Percentiles rank a stretch among this genome's conserved stretches.
Evolutionary conservation across 2,113 vertebrate species (phyloP).

Genomic region (Myodes glareolus): DNA sequence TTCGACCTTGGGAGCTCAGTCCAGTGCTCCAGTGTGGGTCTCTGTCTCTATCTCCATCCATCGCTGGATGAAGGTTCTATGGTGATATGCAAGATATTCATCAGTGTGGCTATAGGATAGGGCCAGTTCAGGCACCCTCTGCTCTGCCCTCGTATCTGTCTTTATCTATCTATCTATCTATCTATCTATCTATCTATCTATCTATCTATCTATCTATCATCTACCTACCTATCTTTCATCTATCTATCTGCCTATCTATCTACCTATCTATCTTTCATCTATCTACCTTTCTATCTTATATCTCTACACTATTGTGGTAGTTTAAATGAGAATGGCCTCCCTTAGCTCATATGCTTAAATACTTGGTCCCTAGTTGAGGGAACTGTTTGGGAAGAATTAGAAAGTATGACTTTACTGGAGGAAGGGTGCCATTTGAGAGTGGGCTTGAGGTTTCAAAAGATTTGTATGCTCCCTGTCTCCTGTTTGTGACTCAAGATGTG

Average conservation of each 20-base stretch:
- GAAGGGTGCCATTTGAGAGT: not conserved
- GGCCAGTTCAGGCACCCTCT: too few species aligned
- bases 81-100: too few species aligned
- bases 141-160: not conserved
- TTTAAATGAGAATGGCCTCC: not conserved
- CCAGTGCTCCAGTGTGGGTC: too few species aligned
- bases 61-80: too few species aligned
- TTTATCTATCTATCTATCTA: too few species aligned
- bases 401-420: not conserved
- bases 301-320: not conserved
- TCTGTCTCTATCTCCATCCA: too few species aligned
- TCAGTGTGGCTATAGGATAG: too few species aligned
- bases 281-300: not conserved
- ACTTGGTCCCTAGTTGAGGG: not conserved
- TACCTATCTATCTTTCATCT: not conserved
- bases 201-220: not conserved
- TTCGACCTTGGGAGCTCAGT: too few species aligned
- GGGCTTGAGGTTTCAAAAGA: not conserved
- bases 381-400: not conserved
- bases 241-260: not conserved
- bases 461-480: not conserved
- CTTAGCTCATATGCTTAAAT: not conserved
- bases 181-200: not conserved
- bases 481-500: not conserved
- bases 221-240: not conserved